Conservation (phyloP, 2,888 invertebrate species). For the Pandemis cinnamomeana region DNA sequence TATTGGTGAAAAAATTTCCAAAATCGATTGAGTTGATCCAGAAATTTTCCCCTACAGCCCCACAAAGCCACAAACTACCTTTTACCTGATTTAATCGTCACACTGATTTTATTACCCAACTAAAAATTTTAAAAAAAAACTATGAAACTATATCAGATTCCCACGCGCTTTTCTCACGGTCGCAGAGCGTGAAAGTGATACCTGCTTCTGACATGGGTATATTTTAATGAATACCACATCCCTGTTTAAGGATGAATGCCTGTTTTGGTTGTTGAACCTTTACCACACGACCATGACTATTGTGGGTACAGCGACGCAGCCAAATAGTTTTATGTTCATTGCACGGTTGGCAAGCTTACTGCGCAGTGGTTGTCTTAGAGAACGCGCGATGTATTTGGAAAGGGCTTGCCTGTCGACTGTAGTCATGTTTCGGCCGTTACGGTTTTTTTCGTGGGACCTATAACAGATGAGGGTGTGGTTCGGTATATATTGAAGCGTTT, state of each 20-base stretch:
- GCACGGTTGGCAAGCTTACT: no score
- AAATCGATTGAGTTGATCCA: no score
- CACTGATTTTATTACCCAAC: not conserved
- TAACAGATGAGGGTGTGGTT: constrained; percentile 27
- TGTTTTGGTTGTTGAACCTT: not conserved
- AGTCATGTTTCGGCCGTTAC: not conserved
- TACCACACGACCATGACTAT: no score
- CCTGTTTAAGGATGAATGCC: constrained; percentile 15
- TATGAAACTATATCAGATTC: constrained; percentile 37
- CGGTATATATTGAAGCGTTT: constrained; percentile 23
- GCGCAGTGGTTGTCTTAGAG: no score
- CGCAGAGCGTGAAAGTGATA: constrained; percentile 51
- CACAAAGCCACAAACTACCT: no score
- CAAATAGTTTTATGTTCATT: no score
- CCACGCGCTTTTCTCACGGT: constrained; percentile 47
- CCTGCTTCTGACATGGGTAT: constrained; percentile 40
- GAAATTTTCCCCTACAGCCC: no score
- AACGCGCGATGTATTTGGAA: no score
- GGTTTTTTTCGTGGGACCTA: constrained; percentile 22
- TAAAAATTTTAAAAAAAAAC: constrained; percentile 8
- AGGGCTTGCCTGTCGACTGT: no score
- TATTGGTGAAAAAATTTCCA: no score
- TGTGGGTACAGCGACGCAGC: no score
- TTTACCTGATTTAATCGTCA: no score
- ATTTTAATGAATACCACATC: constrained; percentile 15